These are phyloP conservation scores for Mormyrops attenuatus DNA, from an alignment of 2,797 vertebrate species.

Conservation along the genomic window DNA sequence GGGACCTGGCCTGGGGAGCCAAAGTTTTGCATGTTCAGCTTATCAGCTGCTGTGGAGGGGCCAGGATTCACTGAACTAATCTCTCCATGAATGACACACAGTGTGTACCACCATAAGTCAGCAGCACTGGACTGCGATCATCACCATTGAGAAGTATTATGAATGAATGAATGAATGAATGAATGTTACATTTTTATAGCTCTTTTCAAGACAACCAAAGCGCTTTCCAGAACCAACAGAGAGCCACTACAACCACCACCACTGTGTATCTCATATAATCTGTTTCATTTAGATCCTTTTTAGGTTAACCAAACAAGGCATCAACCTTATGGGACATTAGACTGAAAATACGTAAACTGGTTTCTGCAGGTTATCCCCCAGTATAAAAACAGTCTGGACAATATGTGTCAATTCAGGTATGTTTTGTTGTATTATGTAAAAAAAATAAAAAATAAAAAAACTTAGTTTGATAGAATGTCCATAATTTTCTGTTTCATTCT, in stretches of 20 bases:
- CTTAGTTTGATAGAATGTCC: slow-evolving; percentile 20
- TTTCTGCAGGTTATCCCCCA: slow-evolving; percentile 67
- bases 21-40: neutral
- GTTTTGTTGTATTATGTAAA: slow-evolving; percentile 26
- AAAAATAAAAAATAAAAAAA: neutral
- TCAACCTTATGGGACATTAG: slow-evolving; percentile 70
- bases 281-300: neutral
- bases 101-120: neutral
- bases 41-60: neutral
- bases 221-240: neutral
- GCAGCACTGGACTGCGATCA: neutral
- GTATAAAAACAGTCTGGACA: slow-evolving; percentile 56
- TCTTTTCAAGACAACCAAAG: neutral
- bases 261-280: neutral
- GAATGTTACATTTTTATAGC: neutral
- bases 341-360: slow-evolving; percentile 57
- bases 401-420: slow-evolving; percentile 76
- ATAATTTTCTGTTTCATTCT: slow-evolving; percentile 29
- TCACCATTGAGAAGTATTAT: neutral
- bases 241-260: neutral
- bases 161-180: neutral
- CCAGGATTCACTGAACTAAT: neutral
- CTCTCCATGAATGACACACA: neutral
- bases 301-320: slow-evolving; percentile 75
- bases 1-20: neutral